Evolutionary conservation across 64 coral and sea anemone species (phyloP).

Genomic region (Montipora foliosa): DNA sequence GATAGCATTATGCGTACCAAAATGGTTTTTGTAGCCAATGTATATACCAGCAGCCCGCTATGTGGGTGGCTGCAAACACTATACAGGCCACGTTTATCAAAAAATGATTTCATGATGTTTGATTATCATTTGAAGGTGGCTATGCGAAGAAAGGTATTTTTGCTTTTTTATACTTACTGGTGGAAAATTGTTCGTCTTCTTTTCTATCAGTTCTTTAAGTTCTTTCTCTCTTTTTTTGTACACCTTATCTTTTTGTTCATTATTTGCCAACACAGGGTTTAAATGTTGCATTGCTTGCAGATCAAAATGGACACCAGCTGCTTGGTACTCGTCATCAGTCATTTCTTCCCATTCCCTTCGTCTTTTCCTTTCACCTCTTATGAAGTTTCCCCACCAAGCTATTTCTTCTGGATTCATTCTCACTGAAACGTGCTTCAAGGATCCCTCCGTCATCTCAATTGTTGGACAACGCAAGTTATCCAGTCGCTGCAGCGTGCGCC

Average conservation of each 20-base stretch:
- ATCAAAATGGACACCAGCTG: background rate
- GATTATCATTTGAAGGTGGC: no score
- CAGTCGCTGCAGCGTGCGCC: background rate
- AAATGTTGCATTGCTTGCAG: background rate
- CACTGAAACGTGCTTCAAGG: background rate
- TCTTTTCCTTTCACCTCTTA: background rate
- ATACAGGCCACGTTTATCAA: no score
- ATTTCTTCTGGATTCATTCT: slow-evolving; percentile 10
- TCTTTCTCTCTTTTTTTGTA: background rate
- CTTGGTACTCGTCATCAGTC: slow-evolving; percentile 13
- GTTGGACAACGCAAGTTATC: background rate
- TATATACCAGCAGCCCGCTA: no score
- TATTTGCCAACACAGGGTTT: background rate
- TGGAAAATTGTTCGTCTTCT: slow-evolving; percentile 21
- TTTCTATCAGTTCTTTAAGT: background rate
- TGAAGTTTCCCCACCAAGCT: slow-evolving; percentile 38
- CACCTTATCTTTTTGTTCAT: background rate
- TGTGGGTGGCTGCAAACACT: no score
- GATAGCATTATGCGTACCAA: no score
- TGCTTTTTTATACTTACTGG: background rate
- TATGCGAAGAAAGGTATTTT: no score
- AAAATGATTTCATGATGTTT: no score
- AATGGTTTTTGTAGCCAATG: no score
- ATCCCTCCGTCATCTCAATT: background rate
- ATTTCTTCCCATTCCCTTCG: slow-evolving; percentile 18